phyloP scores from a whole-genome alignment of 2,113 vertebrate genomes.

The Mellivora capensis region DNA sequence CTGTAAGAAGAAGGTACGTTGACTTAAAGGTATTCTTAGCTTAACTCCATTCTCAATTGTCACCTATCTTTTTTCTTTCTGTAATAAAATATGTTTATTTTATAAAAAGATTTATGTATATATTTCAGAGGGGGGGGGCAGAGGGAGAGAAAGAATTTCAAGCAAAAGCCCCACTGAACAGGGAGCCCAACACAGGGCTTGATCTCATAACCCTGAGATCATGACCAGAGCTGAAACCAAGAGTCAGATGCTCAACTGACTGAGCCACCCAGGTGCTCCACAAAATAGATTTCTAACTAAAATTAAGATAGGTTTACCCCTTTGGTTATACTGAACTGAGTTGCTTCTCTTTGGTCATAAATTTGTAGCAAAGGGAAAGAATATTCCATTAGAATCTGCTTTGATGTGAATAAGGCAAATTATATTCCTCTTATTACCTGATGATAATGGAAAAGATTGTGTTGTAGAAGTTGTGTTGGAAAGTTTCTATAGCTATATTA shows the following conservation, averaged over 20 bases:
- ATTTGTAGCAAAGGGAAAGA: not conserved
- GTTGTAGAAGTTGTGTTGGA: conserved; percentile 82
- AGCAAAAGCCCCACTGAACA: not conserved
- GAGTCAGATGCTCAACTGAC: not conserved
- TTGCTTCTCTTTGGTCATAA: not conserved
- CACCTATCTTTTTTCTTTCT: not conserved
- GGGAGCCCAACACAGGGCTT: not conserved
- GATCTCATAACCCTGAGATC: not conserved
- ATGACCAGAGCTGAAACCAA: not conserved
- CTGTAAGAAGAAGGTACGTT: conserved; percentile 85
- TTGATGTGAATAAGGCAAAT: conserved; percentile 92
- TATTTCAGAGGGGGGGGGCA: not conserved
- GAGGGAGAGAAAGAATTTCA: not conserved
- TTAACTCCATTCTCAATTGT: not conserved
- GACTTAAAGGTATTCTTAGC: conserved; percentile 81
- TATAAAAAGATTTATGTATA: not conserved
- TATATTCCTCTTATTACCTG: conserved; percentile 89
- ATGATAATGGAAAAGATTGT: conserved; percentile 94
- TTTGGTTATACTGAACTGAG: not conserved
- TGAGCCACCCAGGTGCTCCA: not conserved
- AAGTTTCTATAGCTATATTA: not conserved
- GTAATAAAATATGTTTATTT: conserved; percentile 88
- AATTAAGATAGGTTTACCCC: conserved; percentile 76
- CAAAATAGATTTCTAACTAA: conserved; percentile 89
- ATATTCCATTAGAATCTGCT: conserved; percentile 73